Evolutionary conservation across 2,888 invertebrate genomes (phyloP).

Genomic region (Panzeria rudis): DNA sequence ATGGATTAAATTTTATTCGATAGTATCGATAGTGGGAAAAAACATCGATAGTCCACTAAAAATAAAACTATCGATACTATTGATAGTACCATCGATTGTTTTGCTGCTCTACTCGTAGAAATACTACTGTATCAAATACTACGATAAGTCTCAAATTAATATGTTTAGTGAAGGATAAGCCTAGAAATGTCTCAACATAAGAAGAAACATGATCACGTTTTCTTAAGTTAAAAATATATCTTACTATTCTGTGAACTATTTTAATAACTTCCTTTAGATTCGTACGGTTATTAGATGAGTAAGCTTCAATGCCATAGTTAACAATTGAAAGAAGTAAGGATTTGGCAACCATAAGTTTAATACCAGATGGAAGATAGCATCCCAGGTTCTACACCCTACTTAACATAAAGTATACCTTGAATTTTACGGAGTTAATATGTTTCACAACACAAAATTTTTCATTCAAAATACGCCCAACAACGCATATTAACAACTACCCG

Average conservation of each 20-base stretch:
- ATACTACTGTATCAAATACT: not conserved
- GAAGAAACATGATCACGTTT: not conserved
- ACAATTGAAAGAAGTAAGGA: too few species aligned
- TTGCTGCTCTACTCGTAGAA: too few species aligned
- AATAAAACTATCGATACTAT: too few species aligned
- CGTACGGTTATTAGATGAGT: too few species aligned
- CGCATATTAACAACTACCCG: not conserved
- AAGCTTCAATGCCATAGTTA: too few species aligned
- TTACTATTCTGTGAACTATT: slow-evolving; percentile 3
- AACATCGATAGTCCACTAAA: too few species aligned
- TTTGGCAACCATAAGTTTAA: too few species aligned
- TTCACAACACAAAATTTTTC: not conserved
- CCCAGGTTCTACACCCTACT: not conserved
- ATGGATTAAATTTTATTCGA: too few species aligned
- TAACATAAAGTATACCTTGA: not conserved
- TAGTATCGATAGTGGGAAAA: too few species aligned
- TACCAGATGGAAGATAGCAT: too few species aligned
- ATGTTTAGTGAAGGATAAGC: not conserved
- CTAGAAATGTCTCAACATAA: not conserved
- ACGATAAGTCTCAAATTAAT: not conserved
- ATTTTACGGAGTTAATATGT: not conserved
- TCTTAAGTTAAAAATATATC: not conserved
- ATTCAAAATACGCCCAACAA: not conserved
- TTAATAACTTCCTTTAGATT: not conserved
- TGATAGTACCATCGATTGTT: too few species aligned